A percentile compares a stretch with the other conserved stretches of the same genome.
These are phyloP conservation scores for Calycopis cecrops DNA, from an alignment of 1,140 invertebrate species.

Conservation along the genomic window DNA sequence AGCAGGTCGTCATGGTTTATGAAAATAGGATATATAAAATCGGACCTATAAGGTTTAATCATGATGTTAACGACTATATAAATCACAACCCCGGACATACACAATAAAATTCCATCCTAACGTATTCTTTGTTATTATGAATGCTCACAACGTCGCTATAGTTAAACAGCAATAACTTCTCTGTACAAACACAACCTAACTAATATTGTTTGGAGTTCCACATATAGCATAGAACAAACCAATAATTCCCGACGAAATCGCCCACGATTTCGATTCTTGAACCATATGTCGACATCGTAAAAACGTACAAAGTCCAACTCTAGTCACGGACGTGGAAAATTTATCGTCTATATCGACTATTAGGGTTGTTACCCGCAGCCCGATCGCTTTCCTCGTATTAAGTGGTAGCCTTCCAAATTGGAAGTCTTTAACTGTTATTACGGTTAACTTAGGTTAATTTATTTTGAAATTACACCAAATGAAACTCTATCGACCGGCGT, in stretches of 20 bases:
- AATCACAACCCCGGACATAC: too few species aligned
- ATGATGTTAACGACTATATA: too few species aligned
- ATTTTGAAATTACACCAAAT: not conserved
- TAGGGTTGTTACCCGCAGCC: constrained; percentile 13
- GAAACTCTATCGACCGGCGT: not conserved
- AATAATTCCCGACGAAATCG: constrained; percentile 25
- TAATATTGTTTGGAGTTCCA: constrained; percentile 1
- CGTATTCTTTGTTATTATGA: not conserved
- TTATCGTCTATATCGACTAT: constrained; percentile 17
- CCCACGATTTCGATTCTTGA: constrained; percentile 17
- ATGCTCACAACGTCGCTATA: not conserved
- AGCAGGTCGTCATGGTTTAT: too few species aligned
- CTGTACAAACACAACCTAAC: not conserved
- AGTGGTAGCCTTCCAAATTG: constrained; percentile 14
- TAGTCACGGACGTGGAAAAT: constrained; percentile 11
- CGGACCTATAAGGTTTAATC: too few species aligned
- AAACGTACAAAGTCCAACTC: constrained; percentile 20
- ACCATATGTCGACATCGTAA: constrained; percentile 26
- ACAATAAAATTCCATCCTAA: too few species aligned
- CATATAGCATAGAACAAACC: constrained; percentile 5
- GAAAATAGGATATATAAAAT: too few species aligned
- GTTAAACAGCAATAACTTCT: constrained; percentile 1
- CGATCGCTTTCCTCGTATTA: constrained; percentile 6
- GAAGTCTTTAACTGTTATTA: constrained; percentile 15
- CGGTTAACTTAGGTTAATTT: not conserved